Conservation (phyloP, 2,888 invertebrate genomes). For the Neoscelio sp. region DNA sequence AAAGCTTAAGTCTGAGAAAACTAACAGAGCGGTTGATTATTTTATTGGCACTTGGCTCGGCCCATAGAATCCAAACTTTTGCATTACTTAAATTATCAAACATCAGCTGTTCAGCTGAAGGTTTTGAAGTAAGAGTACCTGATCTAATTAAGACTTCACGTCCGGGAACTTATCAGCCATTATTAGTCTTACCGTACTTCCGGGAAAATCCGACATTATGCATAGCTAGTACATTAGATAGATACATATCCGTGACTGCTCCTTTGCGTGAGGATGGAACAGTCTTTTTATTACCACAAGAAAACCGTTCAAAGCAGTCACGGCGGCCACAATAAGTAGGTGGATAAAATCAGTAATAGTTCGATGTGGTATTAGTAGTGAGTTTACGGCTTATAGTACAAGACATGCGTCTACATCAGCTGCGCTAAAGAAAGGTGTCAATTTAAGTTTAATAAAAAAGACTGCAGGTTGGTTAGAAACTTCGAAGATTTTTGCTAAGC, state of each 20-base stretch:
- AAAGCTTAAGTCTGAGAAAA: constrained; percentile 31
- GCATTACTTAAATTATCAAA: constrained; percentile 55
- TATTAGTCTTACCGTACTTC: constrained; percentile 43
- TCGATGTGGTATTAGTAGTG: constrained; percentile 1
- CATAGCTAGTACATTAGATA: constrained; percentile 9
- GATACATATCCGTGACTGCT: constrained; percentile 21
- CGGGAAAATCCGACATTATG: constrained; percentile 34
- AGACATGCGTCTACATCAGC: too few species aligned
- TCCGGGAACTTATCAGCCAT: constrained; percentile 27
- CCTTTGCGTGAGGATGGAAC: background rate
- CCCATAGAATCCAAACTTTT: constrained; percentile 61
- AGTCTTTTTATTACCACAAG: constrained; percentile 36
- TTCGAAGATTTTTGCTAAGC: background rate
- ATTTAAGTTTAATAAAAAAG: constrained; percentile 2
- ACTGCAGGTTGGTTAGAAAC: constrained; percentile 2
- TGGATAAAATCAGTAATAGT: constrained; percentile 16
- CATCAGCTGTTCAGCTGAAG: constrained; percentile 17
- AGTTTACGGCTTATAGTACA: constrained; percentile 24
- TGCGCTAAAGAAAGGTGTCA: background rate
- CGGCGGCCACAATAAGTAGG: constrained; percentile 10
- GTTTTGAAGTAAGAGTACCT: constrained; percentile 65
- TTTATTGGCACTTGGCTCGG: constrained; percentile 57
- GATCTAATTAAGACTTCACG: constrained; percentile 57
- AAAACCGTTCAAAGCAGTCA: constrained; percentile 19
- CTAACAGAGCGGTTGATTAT: constrained; percentile 47